phyloP scores from a whole-genome alignment of 2,797 vertebrate species.

The Myotis planiceps region DNA sequence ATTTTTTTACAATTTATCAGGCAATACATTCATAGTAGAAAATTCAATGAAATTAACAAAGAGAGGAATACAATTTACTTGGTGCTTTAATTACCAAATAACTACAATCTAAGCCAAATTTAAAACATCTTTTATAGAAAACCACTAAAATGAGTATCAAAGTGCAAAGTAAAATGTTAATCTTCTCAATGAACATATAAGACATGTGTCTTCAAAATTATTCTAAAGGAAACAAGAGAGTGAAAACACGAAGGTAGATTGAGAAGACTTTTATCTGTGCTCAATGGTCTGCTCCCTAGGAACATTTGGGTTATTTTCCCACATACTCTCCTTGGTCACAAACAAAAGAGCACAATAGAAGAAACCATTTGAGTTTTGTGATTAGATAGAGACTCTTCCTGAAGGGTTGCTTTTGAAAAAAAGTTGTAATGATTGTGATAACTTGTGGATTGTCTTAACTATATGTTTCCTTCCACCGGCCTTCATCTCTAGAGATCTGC shows the following conservation, averaged over 20 bases:
- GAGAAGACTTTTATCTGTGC: background rate
- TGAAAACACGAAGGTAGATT: background rate
- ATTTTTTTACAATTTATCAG: background rate
- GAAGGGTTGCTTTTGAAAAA: slow-evolving; percentile 49
- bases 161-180: background rate
- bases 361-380: slow-evolving; percentile 68
- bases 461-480: slow-evolving; percentile 66
- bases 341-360: slow-evolving; percentile 67
- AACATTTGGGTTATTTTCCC: slow-evolving; percentile 67
- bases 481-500: slow-evolving; percentile 27
- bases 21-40: background rate
- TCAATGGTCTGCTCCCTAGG: background rate
- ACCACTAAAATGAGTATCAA: background rate
- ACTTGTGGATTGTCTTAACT: background rate
- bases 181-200: background rate
- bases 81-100: background rate
- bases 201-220: background rate
- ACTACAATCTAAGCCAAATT: background rate
- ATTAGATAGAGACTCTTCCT: slow-evolving; percentile 81
- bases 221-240: background rate
- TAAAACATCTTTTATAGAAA: background rate
- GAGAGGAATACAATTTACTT: background rate
- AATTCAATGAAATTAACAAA: background rate
- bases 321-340: slow-evolving; percentile 43
- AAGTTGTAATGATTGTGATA: slow-evolving; percentile 65